Evolutionary conservation across 2,113 vertebrate genomes (phyloP).

Genomic region (Phoxinus phoxinus): DNA sequence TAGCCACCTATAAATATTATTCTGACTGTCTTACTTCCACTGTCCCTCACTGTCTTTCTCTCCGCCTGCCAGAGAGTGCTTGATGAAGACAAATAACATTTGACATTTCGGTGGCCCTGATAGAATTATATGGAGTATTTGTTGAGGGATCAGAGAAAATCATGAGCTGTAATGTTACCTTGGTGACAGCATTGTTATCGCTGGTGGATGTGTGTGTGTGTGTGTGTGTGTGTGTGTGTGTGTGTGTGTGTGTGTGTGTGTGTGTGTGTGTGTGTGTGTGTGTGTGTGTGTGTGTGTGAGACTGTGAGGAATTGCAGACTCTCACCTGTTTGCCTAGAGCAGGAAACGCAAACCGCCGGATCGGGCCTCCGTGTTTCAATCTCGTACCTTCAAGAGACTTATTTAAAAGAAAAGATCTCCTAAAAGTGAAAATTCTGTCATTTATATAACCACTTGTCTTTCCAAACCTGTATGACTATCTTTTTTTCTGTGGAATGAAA

Average conservation of each 20-base stretch:
- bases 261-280: conserved; percentile 37
- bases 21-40: conserved; percentile 11
- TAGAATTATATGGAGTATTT: conserved; percentile 67
- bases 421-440: not conserved
- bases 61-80: conserved; percentile 46
- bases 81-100: conserved; percentile 65
- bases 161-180: conserved; percentile 64
- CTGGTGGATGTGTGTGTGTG: conserved; percentile 35
- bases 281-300: conserved; percentile 37
- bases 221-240: conserved; percentile 39
- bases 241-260: conserved; percentile 37
- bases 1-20: not conserved
- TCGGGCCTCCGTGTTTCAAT: not conserved
- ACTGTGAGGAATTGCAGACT: conserved; percentile 39
- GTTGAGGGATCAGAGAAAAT: conserved; percentile 64
- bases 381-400: not conserved
- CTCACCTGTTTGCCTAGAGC: conserved; percentile 48
- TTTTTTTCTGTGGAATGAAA: not conserved
- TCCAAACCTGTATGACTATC: not conserved
- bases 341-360: conserved; percentile 26
- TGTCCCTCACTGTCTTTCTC: conserved; percentile 35
- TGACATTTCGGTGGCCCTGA: conserved; percentile 64
- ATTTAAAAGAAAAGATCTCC: not conserved
- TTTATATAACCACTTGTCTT: not conserved
- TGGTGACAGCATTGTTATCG: conserved; percentile 60